Base-by-base conservation (phyloP, 2,797 vertebrate genomes). In the Hozukius guyotensis region DNA sequence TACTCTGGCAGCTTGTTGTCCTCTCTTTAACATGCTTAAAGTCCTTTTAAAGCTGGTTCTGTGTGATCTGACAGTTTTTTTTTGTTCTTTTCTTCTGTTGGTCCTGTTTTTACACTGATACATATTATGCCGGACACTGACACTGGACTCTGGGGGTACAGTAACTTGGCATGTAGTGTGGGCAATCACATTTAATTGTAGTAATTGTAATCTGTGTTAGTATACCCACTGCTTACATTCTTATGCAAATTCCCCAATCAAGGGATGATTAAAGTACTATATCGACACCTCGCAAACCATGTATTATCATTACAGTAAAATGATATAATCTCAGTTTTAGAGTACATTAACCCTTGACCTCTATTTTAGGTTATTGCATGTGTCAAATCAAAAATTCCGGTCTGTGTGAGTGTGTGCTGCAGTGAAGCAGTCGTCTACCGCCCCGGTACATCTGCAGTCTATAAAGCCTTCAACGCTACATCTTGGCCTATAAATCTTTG, bases 1-100 rank as follows among this genome's bases (percentile, higher is more conserved):
- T 16, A n/a, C 29, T 83, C 56, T 20, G 78, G n/a, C 60, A 61
- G 67, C 81, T 72, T 77, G 71, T 75, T 83, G 70, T 77, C 66
- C 75, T 60, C 65, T 81, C 32, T 69, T 74, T 53, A 71, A 72
- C 56, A n/a, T 22, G 3, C 38, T 77, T 32, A 53, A 11, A 62
- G 29, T 56, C 42, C 14, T 71, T 67, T 86, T 55, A 46, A 29
- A 18, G 0, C 1, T 8, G 42, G 42, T 46, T 46, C 42, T 4
- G 2, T 42, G 38, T 42, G 38, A 42, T 42, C 38, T 16, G 38
- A 42, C 38, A 13, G 13, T 1, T 16, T 42, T 42, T 42, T 42
- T n/a, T n/a, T n/a, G n/a, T n/a, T n/a, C n/a, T n/a, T n/a, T n/a
- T n/a, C n/a, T n/a, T 36, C 12, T 36, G 36, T 36, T 36, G 36